Conservation (phyloP, 2,888 invertebrate genomes). For the Alitta virens region DNA sequence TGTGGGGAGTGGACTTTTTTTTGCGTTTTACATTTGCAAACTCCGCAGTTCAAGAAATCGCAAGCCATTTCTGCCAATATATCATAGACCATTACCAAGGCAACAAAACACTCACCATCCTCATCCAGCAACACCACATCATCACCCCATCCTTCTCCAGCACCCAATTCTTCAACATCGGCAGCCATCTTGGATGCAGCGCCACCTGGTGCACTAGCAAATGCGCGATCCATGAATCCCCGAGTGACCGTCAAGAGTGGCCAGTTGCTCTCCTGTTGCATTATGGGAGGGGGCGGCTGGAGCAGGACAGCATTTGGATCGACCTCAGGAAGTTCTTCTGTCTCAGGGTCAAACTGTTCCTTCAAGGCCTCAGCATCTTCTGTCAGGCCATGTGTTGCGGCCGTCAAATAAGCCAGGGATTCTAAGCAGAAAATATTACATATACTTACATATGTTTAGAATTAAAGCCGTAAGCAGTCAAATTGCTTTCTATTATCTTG, state of each 20-base stretch:
- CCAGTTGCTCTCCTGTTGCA: constrained; percentile 92
- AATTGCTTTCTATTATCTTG: too few species aligned
- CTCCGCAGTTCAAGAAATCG: too few species aligned
- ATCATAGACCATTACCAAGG: constrained; percentile 5
- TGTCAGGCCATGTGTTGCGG: constrained; percentile 82
- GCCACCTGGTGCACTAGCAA: constrained; percentile 42
- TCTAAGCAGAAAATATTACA: neutral
- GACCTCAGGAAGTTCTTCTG: constrained; percentile 66
- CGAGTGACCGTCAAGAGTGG: constrained; percentile 89
- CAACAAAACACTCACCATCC: constrained; percentile 12
- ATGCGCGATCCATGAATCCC: constrained; percentile 60
- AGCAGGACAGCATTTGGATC: constrained; percentile 75
- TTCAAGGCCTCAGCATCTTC: constrained; percentile 74
- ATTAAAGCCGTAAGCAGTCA: too few species aligned
- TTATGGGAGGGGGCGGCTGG: constrained; percentile 85
- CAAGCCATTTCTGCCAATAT: too few species aligned
- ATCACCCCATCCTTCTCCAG: constrained; percentile 25
- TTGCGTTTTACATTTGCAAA: too few species aligned
- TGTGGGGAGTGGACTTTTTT: too few species aligned
- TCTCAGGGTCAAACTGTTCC: constrained; percentile 66
- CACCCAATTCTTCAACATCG: constrained; percentile 35
- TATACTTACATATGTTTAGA: too few species aligned
- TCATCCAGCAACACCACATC: constrained; percentile 26
- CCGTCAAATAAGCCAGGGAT: constrained; percentile 86
- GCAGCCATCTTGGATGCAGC: constrained; percentile 64